Evolutionary conservation across 2,888 invertebrate species (phyloP).

Genomic region (Latrodectus elegans): DNA sequence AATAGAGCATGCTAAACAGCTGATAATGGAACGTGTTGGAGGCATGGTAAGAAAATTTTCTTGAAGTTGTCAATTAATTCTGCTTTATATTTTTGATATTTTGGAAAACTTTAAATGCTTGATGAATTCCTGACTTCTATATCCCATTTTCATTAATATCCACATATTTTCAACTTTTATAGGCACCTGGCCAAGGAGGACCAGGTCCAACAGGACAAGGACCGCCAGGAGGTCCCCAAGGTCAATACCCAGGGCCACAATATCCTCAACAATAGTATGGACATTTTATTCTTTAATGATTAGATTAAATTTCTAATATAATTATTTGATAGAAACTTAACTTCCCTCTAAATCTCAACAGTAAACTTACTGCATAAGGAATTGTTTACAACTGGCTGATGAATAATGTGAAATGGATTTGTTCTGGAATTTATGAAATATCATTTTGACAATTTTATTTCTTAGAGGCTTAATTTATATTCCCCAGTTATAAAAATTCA

Average conservation of each 20-base stretch:
- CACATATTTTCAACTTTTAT: neutral
- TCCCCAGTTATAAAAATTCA: no score
- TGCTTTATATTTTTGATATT: no score
- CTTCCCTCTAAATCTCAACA: neutral
- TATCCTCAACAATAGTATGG: conserved; percentile 64
- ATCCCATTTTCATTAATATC: no score
- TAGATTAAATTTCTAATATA: neutral
- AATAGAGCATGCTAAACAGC: conserved; percentile 95
- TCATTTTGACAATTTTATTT: no score
- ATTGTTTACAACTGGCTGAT: no score
- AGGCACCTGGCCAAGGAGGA: neutral
- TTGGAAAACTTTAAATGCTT: no score
- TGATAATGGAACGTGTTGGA: conserved; percentile 96
- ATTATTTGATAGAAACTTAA: neutral
- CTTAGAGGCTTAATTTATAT: no score
- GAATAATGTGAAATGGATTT: no score
- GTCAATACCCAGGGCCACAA: conserved; percentile 59
- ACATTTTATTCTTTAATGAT: neutral
- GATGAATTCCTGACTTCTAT: no score
- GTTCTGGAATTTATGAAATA: no score
- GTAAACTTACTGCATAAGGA: no score
- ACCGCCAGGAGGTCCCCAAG: conserved; percentile 67
- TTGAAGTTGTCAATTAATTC: neutral
- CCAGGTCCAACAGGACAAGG: conserved; percentile 44
- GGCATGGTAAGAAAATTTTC: conserved; percentile 54